phyloP scores from a whole-genome alignment of 2,797 vertebrate species.

The Rhinichthys osculus region DNA sequence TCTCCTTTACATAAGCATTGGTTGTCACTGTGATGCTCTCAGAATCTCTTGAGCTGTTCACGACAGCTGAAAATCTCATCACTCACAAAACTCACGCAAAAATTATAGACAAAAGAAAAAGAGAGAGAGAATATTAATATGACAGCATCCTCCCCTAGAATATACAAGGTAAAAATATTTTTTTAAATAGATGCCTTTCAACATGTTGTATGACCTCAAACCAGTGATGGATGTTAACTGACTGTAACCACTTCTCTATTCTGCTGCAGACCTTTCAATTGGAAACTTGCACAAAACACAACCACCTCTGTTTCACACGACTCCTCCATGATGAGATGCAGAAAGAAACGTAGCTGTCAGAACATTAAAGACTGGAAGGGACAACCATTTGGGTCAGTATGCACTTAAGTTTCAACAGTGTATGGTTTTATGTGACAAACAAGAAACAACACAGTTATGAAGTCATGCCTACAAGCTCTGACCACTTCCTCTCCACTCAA shows the following conservation, averaged over 20 bases:
- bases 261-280: neutral
- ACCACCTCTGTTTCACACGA: neutral
- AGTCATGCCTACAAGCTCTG: conserved; percentile 11
- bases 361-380: neutral
- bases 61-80: neutral
- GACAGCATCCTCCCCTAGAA: neutral
- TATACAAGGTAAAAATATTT: neutral
- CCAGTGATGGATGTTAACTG: neutral
- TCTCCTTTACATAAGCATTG: neutral
- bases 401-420: neutral
- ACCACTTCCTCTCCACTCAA: conserved; percentile 58
- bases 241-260: conserved; percentile 39
- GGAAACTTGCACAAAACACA: conserved; percentile 6
- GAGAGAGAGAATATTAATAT: neutral
- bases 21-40: conserved; percentile 7
- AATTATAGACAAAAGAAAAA: neutral
- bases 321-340: neutral
- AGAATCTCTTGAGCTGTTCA: neutral
- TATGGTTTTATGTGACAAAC: neutral
- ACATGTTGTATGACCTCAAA: neutral
- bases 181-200: neutral
- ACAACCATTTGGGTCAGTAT: neutral
- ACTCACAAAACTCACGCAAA: neutral
- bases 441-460: conserved; percentile 15
- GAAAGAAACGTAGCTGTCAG: neutral